Base-by-base conservation (phyloP, 2,888 invertebrate genomes). In the Atethmia centrago region DNA sequence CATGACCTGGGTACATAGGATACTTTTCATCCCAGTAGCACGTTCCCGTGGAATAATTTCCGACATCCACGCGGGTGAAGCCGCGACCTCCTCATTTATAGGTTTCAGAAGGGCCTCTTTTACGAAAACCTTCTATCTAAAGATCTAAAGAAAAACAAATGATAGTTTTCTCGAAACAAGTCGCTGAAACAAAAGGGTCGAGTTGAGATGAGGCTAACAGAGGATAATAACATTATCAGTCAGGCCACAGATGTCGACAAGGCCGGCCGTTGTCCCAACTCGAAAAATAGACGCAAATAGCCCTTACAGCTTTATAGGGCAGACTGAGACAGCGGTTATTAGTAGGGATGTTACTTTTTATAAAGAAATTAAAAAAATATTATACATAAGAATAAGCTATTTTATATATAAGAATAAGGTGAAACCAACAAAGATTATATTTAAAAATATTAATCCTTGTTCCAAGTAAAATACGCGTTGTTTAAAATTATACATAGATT, bases 241-340 rank as follows among this genome's bases (percentile, higher is more conserved):
- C 7, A 28, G 56, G 56, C 42, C 65, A 55, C 79, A 79, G 75
- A 65, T 74, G 69, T 80, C 28, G 66, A 49, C 62, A 56, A 74
- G 67, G 45, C 4, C 62, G 19, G 56, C 19, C 56, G 12, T 55
- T 59, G 55, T 66, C 68, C 65, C 51, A 12, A 62, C 75, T 66
- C 42, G 40, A 67, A 63, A 53, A 40, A 62, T 66, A 66, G 51
- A 74, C 64, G 25, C 25, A 45, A 62, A 74, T 7, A 69, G 40
- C 61, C 47, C 64, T 47, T 31, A 65, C 28, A 53, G 45, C 56
- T 65, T 51, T 65, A 79, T 69, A 47, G n/a, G 21, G 3, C 2
- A 36, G 49, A 55, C 42, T 5, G 49, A 25, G 7, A 12, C n/a
- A 40, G 47, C 47, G 28, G 16, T 19, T 31, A 61, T 67, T 49